Evolutionary conservation across 1,140 invertebrate genomes (phyloP).

Genomic region (Phymorhynchus buccinoides): DNA sequence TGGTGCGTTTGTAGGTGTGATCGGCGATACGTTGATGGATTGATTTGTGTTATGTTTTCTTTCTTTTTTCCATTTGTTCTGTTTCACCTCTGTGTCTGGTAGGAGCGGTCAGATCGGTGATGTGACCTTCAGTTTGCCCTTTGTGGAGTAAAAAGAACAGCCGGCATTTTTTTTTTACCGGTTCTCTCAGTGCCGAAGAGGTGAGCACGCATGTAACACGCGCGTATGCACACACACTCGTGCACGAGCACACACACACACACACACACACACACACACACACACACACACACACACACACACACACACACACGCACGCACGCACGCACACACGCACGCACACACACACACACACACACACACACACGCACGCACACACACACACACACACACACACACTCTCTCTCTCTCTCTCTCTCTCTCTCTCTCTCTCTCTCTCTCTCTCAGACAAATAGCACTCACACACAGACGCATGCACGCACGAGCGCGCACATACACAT

Average conservation of each 20-base stretch:
- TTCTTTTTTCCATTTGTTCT: not conserved
- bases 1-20: constrained; percentile 1
- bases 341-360: not conserved
- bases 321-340: not conserved
- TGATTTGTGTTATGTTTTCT: not conserved
- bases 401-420: not conserved
- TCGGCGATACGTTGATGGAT: constrained; percentile 8
- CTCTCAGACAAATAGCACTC: no score
- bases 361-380: not conserved
- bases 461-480: no score
- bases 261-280: constrained; percentile 1
- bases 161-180: not conserved
- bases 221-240: no score
- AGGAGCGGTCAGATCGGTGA: not conserved
- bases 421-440: no score
- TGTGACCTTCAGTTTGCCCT: constrained; percentile 21
- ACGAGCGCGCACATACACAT: no score
- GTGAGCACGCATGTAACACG: no score
- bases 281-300: no score
- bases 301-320: not conserved
- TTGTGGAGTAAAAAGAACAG: constrained; percentile 9
- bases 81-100: not conserved
- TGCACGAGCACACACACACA: not conserved
- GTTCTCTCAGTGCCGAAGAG: not conserved
- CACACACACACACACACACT: not conserved